Base-by-base conservation (phyloP, 1,140 invertebrate genomes). In the Achroia grisella region DNA sequence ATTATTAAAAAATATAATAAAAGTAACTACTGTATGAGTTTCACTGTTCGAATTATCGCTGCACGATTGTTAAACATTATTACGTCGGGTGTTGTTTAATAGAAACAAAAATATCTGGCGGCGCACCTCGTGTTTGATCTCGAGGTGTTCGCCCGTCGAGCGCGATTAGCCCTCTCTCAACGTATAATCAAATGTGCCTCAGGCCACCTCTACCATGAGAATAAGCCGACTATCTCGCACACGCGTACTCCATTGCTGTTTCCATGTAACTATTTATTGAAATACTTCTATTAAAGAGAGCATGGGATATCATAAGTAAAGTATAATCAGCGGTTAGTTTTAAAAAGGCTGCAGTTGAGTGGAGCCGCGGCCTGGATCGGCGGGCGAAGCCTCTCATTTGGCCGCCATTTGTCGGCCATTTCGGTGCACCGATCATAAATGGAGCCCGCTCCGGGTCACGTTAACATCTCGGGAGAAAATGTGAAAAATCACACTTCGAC, bases 51-150 rank as follows among this genome's bases (percentile, higher is more conserved):
- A 82, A 79, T 80, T 79, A 80, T 82, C 75, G 77, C 77, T 80
- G 71, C 78, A 78, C 77, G 81, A 85, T 85, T 85, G 81, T 85
- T 85, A 85, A 85, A 85, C 78, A 85, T 85, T 82, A 85, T 85
- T 85, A 85, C 77, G 81, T 76, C 72, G 81, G 81, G 77, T 83
- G 81, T 85, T 85, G 79, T 85, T 85, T 83, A 85, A 85, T 85
- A 85, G 81, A 85, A 85, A 85, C 81, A 83, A 85, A 85, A 85
- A 83, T 85, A 85, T 85, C 81, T 83, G 79, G 75, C 81, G 81
- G 81, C 77, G 70, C 77, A 77, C 75, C 79, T 81, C 71, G 81
- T 85, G 81, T 85, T 85, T 85, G 81, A 85, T 85, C 81, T 85
- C 81, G 81, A 80, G 79, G 79, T 83, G 79, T 83, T 79, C 79